Evolutionary conservation across 1,140 invertebrate species (phyloP).

Genomic region (Phenacoccus solenopsis): DNA sequence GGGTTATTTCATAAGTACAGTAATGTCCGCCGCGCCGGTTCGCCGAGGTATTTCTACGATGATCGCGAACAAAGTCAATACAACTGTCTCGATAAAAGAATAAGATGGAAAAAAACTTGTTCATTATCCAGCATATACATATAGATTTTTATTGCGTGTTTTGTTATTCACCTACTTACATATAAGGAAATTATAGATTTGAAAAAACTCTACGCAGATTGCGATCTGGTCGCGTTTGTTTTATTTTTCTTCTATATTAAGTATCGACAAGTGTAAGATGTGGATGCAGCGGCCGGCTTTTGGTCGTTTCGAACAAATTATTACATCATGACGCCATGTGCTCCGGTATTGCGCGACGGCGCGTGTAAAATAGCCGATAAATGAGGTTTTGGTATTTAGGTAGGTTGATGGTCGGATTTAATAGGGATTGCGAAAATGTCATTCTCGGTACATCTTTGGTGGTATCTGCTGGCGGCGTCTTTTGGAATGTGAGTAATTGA

Average conservation of each 20-base stretch:
- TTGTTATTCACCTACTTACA: neutral
- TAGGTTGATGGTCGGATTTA: neutral
- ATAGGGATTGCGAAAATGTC: neutral
- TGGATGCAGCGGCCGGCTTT: no score
- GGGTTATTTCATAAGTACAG: neutral
- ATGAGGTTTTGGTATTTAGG: neutral
- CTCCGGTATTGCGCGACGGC: no score
- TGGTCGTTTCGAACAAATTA: no score
- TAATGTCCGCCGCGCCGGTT: neutral
- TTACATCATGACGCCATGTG: neutral
- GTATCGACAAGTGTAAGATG: no score
- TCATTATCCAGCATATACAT: neutral
- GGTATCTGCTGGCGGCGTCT: no score
- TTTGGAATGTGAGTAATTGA: no score
- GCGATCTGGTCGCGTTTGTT: no score
- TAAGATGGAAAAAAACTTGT: neutral
- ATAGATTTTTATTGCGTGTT: neutral
- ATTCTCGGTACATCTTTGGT: no score
- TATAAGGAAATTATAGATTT: neutral
- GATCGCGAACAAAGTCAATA: neutral
- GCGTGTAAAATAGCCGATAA: neutral
- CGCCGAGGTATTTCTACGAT: neutral
- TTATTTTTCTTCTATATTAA: neutral
- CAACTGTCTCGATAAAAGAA: no score
- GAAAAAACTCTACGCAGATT: no score